These are phyloP conservation scores for Theristicus caerulescens DNA, from an alignment of 2,113 vertebrate species.

Conservation along the genomic window DNA sequence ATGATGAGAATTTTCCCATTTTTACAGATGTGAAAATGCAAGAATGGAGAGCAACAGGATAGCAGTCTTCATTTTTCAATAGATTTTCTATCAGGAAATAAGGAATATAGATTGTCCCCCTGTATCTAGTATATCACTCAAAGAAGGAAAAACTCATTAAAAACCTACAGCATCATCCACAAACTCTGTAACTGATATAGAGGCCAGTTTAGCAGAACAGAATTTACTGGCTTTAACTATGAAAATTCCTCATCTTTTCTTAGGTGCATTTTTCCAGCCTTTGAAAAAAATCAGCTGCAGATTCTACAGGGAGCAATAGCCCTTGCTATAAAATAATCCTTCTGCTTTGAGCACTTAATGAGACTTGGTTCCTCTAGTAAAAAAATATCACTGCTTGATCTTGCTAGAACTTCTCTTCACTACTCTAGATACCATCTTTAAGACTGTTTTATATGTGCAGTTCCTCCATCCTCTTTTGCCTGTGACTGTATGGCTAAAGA, in stretches of 20 bases:
- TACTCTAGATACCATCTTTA: not conserved
- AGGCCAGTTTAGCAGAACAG: not conserved
- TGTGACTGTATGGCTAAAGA: not conserved
- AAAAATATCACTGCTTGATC: not conserved
- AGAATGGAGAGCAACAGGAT: not conserved
- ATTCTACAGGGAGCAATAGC: not conserved
- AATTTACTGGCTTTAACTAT: not conserved
- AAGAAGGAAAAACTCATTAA: not conserved
- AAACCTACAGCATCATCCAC: not conserved
- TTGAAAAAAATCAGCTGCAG: not conserved
- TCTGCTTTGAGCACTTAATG: not conserved
- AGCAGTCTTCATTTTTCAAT: not conserved
- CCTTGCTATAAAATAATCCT: not conserved
- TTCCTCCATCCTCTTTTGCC: not conserved
- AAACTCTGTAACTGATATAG: not conserved
- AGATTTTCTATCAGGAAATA: not conserved
- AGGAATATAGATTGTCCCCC: not conserved
- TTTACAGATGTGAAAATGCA: not conserved
- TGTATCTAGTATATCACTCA: not conserved
- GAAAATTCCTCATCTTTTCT: not conserved
- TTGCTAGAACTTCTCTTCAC: not conserved
- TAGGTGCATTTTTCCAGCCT: not conserved
- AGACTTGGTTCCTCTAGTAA: not conserved
- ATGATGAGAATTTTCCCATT: not conserved
- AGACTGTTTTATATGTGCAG: not conserved